These are phyloP conservation scores for Rhinichthys osculus DNA, from an alignment of 2,797 vertebrate species.

Conservation along the genomic window DNA sequence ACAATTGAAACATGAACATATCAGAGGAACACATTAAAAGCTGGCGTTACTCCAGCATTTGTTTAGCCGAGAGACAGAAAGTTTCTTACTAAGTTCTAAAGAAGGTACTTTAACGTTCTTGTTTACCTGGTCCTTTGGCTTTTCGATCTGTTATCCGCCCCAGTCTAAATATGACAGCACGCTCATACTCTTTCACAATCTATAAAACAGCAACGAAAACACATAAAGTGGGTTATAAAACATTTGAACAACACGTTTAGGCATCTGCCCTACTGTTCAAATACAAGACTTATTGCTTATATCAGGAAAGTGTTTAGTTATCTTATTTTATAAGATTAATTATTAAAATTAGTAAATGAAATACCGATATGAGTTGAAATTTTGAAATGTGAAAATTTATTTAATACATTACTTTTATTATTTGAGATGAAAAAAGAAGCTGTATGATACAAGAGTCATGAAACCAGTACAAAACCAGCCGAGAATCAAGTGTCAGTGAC, in stretches of 20 bases:
- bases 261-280: not conserved
- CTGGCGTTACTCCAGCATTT: not conserved
- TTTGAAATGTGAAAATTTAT: not conserved
- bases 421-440: not conserved
- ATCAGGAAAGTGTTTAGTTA: not conserved
- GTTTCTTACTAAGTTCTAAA: not conserved
- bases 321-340: not conserved
- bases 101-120: not conserved
- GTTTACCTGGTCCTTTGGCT: conserved; percentile 81
- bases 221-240: not conserved
- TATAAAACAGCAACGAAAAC: conserved; percentile 54
- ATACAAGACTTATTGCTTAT: not conserved
- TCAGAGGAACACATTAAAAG: not conserved
- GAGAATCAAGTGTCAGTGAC: not conserved
- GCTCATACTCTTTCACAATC: conserved; percentile 84
- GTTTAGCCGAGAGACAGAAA: not conserved
- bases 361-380: not conserved
- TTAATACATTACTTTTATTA: not conserved
- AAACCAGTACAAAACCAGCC: not conserved
- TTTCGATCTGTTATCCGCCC: conserved; percentile 80
- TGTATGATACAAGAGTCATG: not conserved
- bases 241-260: not conserved
- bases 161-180: conserved; percentile 83
- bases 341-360: no score
- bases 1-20: not conserved